phyloP scores from a whole-genome alignment of 2,797 vertebrate genomes.

The Moxostoma hubbsi region DNA sequence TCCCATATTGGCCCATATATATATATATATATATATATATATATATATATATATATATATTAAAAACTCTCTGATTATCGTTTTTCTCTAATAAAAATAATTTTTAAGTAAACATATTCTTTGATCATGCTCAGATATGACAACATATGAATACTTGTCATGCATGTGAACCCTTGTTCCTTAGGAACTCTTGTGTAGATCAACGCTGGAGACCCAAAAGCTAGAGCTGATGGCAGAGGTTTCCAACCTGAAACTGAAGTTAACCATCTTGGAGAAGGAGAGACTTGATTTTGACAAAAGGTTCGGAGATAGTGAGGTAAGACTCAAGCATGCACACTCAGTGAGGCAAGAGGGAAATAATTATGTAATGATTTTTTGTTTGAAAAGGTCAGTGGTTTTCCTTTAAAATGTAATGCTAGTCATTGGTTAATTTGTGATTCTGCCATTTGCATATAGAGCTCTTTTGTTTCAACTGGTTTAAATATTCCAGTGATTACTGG shows the following conservation, averaged over 20 bases:
- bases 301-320: conserved; percentile 89
- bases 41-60: no score
- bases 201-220: conserved; percentile 92
- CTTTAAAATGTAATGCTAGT: neutral
- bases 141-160: neutral
- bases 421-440: conserved; percentile 10
- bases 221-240: conserved; percentile 93
- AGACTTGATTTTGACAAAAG: conserved; percentile 86
- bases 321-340: conserved; percentile 28
- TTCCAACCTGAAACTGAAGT: conserved; percentile 92
- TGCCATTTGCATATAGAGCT: neutral
- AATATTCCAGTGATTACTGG: conserved; percentile 13
- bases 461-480: conserved; percentile 23
- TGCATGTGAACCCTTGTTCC: neutral
- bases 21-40: no score
- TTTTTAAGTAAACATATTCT: no score
- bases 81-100: no score
- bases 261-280: conserved; percentile 88
- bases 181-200: conserved; percentile 92
- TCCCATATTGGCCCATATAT: neutral
- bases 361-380: neutral
- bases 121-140: no score
- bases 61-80: no score
- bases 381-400: conserved; percentile 4
- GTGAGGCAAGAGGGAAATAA: neutral